These are phyloP conservation scores for Hoplias malabaricus DNA, from an alignment of 2,113 vertebrate genomes.

Conservation along the genomic window DNA sequence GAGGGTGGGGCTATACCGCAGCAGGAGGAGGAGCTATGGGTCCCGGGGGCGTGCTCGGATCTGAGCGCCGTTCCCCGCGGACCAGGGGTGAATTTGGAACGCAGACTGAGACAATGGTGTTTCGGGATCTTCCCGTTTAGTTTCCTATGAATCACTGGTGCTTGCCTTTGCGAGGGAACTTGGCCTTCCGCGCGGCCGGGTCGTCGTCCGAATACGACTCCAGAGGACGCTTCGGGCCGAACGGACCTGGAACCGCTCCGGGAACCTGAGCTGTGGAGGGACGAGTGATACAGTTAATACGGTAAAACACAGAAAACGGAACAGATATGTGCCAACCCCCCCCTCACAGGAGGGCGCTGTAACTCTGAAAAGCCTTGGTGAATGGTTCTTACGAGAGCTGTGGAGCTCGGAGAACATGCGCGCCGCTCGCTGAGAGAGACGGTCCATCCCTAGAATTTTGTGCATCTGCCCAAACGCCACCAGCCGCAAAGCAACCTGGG, in stretches of 20 bases:
- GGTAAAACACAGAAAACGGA: no score
- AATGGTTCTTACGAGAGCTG: conserved; percentile 3
- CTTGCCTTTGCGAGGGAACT: conserved; percentile 88
- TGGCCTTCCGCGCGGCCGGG: conserved; percentile 81
- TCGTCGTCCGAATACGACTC: not conserved
- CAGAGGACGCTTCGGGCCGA: conserved; percentile 1
- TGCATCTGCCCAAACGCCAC: conserved; percentile 93
- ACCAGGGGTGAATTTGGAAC: not conserved
- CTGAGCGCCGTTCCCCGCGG: no score
- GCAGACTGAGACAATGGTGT: not conserved
- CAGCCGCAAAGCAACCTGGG: conserved; percentile 87
- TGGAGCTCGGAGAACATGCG: conserved; percentile 38
- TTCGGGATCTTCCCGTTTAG: not conserved
- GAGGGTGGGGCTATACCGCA: not conserved
- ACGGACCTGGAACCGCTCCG: not conserved
- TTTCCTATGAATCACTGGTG: not conserved
- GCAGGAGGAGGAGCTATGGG: not conserved
- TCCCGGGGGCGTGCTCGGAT: no score
- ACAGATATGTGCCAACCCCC: no score
- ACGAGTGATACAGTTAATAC: no score
- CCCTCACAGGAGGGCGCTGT: no score
- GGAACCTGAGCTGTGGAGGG: not conserved
- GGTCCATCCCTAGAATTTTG: conserved; percentile 92
- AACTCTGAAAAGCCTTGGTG: not conserved
- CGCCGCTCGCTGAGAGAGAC: conserved; percentile 80